A percentile compares a stretch with the other conserved stretches of the same genome.
Conservation (phyloP, 2,113 vertebrate genomes). For the western clawed frog (Xenopus tropicalis) region UCB_Xtro_10.0 CM004445.2:49670501-49671000, state of each 20-base stretch:
- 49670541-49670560: slow-evolving; percentile 74
- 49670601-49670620: slow-evolving; percentile 48
- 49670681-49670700: slow-evolving; percentile 70
- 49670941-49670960: slow-evolving; percentile 65
- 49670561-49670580: slow-evolving; percentile 63
- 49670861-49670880: slow-evolving; percentile 81
- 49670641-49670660: slow-evolving; percentile 62
- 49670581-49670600: slow-evolving; percentile 53
- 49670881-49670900: slow-evolving; percentile 78
- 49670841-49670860: slow-evolving; percentile 79
- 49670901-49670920: slow-evolving; percentile 76
- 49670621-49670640: slow-evolving; percentile 51
- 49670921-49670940: slow-evolving; percentile 80
- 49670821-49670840: slow-evolving; percentile 71
- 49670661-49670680: slow-evolving; percentile 71
- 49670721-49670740: slow-evolving; percentile 70
- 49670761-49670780: slow-evolving; percentile 25
- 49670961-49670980: slow-evolving; percentile 57
- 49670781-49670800: slow-evolving; percentile 77
- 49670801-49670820: slow-evolving; percentile 81
- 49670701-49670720: slow-evolving; percentile 78
- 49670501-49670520: slow-evolving; percentile 66
- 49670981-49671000: background rate
- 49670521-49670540: slow-evolving; percentile 71
- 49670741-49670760: slow-evolving; percentile 60